These are phyloP conservation scores for Ara ararauna DNA, from an alignment of 2,797 vertebrate species.

Conservation along the genomic window DNA sequence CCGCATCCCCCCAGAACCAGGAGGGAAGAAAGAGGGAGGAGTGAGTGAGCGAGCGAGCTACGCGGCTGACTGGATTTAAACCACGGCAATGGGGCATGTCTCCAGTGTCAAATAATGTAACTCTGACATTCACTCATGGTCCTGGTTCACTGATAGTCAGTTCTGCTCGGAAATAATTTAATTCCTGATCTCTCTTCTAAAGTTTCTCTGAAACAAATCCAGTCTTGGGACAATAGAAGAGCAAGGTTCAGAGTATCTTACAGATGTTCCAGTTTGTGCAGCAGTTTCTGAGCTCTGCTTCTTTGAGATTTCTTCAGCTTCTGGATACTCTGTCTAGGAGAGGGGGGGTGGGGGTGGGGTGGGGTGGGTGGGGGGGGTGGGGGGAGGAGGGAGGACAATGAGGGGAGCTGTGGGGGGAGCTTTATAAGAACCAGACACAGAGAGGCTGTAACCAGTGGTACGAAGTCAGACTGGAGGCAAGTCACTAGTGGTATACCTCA, in stretches of 20 bases:
- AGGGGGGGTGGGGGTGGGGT: no score
- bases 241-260: background rate
- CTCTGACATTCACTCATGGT: background rate
- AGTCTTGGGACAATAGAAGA: background rate
- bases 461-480: background rate
- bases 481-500: background rate
- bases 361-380: fast-evolving
- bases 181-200: background rate
- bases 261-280: background rate
- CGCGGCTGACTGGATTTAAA: no score
- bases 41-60: no score
- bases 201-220: background rate
- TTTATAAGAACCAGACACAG: background rate
- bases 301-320: background rate
- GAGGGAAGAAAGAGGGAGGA: no score
- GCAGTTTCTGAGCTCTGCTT: background rate
- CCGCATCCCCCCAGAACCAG: no score
- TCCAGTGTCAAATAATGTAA: background rate
- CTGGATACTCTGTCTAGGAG: background rate
- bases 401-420: background rate
- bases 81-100: fast-evolving
- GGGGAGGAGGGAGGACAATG: no score
- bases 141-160: background rate
- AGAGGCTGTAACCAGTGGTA: background rate
- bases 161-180: background rate